Evolutionary conservation across 2,888 invertebrate species (phyloP), one percentile per base, ranked within the genome.

Genomic region (Ethmia dodecea): DNA sequence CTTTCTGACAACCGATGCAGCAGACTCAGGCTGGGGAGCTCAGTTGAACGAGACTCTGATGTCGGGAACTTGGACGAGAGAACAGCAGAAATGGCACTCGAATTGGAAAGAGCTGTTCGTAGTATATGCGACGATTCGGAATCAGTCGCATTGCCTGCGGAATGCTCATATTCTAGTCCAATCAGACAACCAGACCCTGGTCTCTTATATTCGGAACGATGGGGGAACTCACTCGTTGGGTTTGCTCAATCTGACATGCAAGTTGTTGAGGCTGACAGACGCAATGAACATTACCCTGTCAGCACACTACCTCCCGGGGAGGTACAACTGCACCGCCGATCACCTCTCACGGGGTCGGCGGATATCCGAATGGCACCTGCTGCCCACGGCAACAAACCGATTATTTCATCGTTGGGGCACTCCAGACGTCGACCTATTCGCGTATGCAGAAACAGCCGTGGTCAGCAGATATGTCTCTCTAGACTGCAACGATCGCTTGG

Each of bases 81-180:
- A 28, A 1, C 49, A 53, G 24, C 26, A 5, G 18, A 1, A 5
- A 5, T 52, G 48, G 48, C 52, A 55, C 20, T 42, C 34, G 12
- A 52, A 53, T 33, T 13, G 16, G 9, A 52, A 53, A 28, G 49
- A 54, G 11, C 32, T 53, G 38, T 45, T 36, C 33, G 48, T 50
- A 14, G 42, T 52, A 0, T 38, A 30, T 9, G 38, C 29, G n/a
- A 40, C 41, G 5, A 38, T 48, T 33, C 22, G 26, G 4, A 6
- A 8, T 4, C 26, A 37, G 35, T 10, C 11, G 11, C 10, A n/a
- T 10, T 28, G 26, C 3, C 34, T 36, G 42, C 32, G 29, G 24
- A 30, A 35, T n/a, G 31, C 45, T 1, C 43, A 31, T 9, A 14
- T 36, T 2, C 27, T 27, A 8, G 24, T 42, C 2, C 45, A 47